These are phyloP conservation scores for Leptodactylus fuscus DNA, from an alignment of 2,113 vertebrate species.

Conservation along the genomic window DNA sequence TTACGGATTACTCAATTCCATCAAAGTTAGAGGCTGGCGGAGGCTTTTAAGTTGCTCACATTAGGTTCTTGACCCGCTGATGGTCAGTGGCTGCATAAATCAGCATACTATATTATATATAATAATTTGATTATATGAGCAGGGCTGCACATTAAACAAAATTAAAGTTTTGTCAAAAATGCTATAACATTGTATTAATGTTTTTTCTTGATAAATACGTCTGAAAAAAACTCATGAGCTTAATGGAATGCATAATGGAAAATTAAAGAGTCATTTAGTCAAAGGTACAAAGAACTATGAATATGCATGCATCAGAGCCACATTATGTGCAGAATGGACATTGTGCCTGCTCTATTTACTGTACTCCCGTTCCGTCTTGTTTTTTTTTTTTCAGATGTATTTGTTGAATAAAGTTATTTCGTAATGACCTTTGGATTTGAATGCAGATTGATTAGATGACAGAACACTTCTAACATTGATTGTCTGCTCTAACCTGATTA, in stretches of 20 bases:
- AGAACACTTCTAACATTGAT: background rate
- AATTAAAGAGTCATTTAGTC: conserved; percentile 68
- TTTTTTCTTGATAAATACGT: conserved; percentile 75
- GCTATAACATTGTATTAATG: conserved; percentile 76
- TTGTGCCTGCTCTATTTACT: conserved; percentile 35
- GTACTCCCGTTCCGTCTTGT: conserved; percentile 2
- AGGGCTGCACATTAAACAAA: conserved; percentile 77
- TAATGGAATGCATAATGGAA: conserved; percentile 69
- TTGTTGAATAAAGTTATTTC: conserved; percentile 34
- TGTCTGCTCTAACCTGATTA: background rate
- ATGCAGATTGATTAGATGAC: background rate
- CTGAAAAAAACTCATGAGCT: conserved; percentile 58
- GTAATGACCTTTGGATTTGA: conserved; percentile 57
- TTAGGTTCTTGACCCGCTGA: conserved; percentile 74
- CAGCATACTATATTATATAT: conserved; percentile 75
- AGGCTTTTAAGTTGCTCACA: conserved; percentile 62
- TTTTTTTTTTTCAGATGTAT: background rate
- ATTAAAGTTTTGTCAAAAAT: conserved; percentile 76
- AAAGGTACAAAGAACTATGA: conserved; percentile 58
- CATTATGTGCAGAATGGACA: conserved; percentile 63
- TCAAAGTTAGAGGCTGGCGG: background rate
- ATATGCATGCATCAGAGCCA: conserved; percentile 47
- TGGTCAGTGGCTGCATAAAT: conserved; percentile 75
- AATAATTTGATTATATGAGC: conserved; percentile 76
- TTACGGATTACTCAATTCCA: conserved; percentile 30